Evolutionary conservation across 2,797 vertebrate species (phyloP).

Genomic region (Erithacus rubecula): DNA sequence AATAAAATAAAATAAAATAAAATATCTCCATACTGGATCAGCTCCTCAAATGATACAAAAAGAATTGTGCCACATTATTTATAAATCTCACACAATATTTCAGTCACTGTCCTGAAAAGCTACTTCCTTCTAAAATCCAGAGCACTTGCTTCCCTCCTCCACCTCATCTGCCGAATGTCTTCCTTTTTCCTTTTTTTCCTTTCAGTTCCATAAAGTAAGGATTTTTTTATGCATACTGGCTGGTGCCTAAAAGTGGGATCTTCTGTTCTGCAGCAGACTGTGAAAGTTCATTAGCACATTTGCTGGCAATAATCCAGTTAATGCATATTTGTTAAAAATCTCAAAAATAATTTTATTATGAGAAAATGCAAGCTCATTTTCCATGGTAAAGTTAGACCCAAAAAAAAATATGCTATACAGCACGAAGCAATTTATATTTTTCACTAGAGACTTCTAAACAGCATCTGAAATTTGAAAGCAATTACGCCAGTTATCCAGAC

Average conservation of each 20-base stretch:
- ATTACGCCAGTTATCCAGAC: constrained; percentile 76
- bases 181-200: background rate
- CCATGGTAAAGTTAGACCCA: background rate
- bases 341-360: constrained; percentile 38
- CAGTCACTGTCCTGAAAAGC: background rate
- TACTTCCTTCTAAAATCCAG: background rate
- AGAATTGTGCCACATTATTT: background rate
- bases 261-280: constrained; percentile 5
- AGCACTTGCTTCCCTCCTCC: background rate
- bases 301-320: constrained; percentile 62
- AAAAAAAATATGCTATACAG: constrained; percentile 33
- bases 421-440: constrained; percentile 43
- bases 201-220: background rate
- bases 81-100: background rate
- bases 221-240: background rate
- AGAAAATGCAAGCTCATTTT: constrained; percentile 52
- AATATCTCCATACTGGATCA: background rate
- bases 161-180: background rate
- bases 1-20: background rate
- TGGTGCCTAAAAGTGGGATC: background rate
- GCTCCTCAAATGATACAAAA: background rate
- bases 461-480: constrained; percentile 73
- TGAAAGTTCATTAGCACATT: constrained; percentile 47
- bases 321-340: constrained; percentile 49
- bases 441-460: constrained; percentile 65